Evolutionary conservation across 2,888 invertebrate genomes (phyloP).

Genomic region (Campopleginae sp.): DNA sequence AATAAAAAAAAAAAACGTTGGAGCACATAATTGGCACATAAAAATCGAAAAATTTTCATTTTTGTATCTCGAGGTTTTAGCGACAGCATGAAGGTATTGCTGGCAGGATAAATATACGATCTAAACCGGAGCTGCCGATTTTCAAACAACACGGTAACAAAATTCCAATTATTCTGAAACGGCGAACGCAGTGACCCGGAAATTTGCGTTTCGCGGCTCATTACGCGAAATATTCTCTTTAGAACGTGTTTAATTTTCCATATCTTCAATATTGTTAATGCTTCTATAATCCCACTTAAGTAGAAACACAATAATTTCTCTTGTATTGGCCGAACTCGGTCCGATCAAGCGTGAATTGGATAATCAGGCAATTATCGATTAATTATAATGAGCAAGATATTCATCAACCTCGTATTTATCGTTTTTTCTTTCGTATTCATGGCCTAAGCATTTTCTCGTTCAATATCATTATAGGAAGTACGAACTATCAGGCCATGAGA

Average conservation of each 20-base stretch:
- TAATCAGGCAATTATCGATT: not conserved
- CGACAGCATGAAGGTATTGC: not conserved
- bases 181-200: not conserved
- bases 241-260: not conserved
- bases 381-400: not conserved
- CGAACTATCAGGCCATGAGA: not conserved
- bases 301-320: not conserved
- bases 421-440: not conserved
- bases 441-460: not conserved
- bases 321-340: not conserved
- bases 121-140: not conserved
- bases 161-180: not conserved
- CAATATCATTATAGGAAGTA: not conserved
- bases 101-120: not conserved
- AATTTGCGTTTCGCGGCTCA: not conserved
- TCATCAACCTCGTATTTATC: not conserved
- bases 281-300: not conserved
- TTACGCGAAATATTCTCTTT: not conserved
- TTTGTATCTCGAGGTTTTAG: no score
- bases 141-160: not conserved
- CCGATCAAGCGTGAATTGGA: not conserved
- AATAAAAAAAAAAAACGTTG: no score
- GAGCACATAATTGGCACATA: no score
- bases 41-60: no score
- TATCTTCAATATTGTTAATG: not conserved